phyloP scores from a whole-genome alignment of 1,140 invertebrate species.

The Leptopilina boulardi region DNA sequence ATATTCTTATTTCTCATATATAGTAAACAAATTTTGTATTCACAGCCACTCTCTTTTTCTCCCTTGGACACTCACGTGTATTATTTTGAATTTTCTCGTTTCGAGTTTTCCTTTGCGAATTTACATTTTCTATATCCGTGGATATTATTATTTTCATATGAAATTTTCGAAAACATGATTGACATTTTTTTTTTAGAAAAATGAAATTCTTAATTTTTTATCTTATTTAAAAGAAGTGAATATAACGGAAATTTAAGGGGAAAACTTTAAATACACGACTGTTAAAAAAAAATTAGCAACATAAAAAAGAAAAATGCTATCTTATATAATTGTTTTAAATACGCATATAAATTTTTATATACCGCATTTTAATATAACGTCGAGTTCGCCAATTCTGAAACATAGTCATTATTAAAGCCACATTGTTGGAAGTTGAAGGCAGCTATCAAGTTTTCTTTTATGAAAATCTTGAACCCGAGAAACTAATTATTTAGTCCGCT shows the following conservation, averaged over 20 bases:
- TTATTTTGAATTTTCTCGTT: background rate
- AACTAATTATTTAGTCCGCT: conserved; percentile 14
- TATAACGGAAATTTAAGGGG: too few relatives aligned
- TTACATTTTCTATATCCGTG: background rate
- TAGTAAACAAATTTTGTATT: conserved; percentile 26
- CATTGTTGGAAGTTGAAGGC: background rate
- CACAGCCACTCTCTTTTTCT: background rate
- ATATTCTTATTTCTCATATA: background rate
- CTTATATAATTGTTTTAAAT: too few relatives aligned
- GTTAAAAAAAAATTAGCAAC: background rate
- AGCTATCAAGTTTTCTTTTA: conserved; percentile 16
- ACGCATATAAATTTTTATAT: background rate
- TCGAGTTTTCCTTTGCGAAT: background rate
- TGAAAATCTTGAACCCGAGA: conserved; percentile 9
- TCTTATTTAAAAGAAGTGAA: too few relatives aligned
- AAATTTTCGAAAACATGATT: too few relatives aligned
- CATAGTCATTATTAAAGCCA: background rate
- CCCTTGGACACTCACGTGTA: background rate
- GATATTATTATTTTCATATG: too few relatives aligned
- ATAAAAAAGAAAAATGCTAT: background rate
- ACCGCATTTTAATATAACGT: background rate
- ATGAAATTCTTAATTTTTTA: too few relatives aligned
- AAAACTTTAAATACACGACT: too few relatives aligned
- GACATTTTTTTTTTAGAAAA: too few relatives aligned
- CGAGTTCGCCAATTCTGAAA: background rate